Evolutionary conservation across 2,113 vertebrate genomes (phyloP), one percentile per base, ranked within the genome.

Genomic region (Taurulus bubalis): DNA sequence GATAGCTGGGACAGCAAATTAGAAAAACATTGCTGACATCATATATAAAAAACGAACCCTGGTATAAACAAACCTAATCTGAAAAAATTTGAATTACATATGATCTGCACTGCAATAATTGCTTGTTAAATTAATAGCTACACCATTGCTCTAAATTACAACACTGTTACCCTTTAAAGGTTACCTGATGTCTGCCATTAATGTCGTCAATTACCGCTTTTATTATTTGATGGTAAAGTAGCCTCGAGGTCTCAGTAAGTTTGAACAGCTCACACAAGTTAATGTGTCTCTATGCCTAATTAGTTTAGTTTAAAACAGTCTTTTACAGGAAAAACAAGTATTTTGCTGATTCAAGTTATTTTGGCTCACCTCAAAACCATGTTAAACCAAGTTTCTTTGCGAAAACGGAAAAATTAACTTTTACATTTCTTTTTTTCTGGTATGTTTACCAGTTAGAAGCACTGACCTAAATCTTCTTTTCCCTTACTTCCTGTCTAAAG

Each of bases 361-460:
- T 59, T 4, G 47, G 53, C 30, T 60, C 60, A 34, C 38, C 34
- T 74, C 32, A 49, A 47, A 36, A 68, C 34, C 22, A 30, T 30
- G 18, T 56, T 53, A 9, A 70, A 38, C 36, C 5, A 15, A 42
- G 18, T 53, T 64, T 8, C 34, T 77, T 60, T 30, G 28, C 28
- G 3, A 63, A 59, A 40, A 38, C 3, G 64, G 20, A 70, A 77
- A 71, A 8, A 49, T 28, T 76, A 82, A 55, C 18, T 15, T 12
- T n/a, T 3, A 5, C 59, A 62, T 14, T 32, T 62, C 58, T 22
- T 8, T 60, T 32, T 34, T 49, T 6, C 34, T 75, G 9, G 32
- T 38, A 58, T 82, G 80, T 90, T 79, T 79, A 79, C 63, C 32
- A 75, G 34, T 45, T 22, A 20, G 40, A 74, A 49, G 38, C 6